These are phyloP conservation scores for Pogonocherus hispidulus DNA, from an alignment of 2,888 invertebrate genomes.

Conservation along the genomic window DNA sequence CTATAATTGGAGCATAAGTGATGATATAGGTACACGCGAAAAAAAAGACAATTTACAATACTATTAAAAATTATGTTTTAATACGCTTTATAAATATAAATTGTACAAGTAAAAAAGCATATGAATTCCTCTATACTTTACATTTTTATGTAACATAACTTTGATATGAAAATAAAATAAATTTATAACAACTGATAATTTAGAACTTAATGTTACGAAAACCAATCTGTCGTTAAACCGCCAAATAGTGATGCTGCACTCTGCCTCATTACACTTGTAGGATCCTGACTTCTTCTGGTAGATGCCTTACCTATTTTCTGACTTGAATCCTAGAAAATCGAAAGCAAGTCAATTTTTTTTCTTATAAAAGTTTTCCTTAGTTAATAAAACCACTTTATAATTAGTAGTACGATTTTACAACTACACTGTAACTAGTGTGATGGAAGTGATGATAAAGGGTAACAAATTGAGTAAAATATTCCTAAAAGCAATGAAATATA, in stretches of 20 bases:
- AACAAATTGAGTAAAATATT: too few species aligned
- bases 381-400: neutral
- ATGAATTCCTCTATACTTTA: constrained; percentile 43
- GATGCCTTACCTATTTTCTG: constrained; percentile 41
- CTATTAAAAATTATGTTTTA: constrained; percentile 29
- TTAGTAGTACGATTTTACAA: too few species aligned
- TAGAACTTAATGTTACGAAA: constrained; percentile 66
- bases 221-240: constrained; percentile 88
- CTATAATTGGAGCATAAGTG: too few species aligned
- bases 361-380: neutral
- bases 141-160: constrained; percentile 42
- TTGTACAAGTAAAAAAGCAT: constrained; percentile 49
- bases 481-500: too few species aligned
- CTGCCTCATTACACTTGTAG: constrained; percentile 75
- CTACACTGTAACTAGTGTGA: too few species aligned
- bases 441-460: too few species aligned
- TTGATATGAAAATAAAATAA: constrained; percentile 29
- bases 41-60: neutral
- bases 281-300: constrained; percentile 64
- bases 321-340: constrained; percentile 11
- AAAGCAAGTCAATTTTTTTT: neutral
- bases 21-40: too few species aligned
- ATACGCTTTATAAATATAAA: constrained; percentile 48
- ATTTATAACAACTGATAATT: neutral
- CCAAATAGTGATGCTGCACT: constrained; percentile 87